These are phyloP conservation scores for Melinopterus prodromus DNA, from an alignment of 2,888 invertebrate species.

Conservation along the genomic window DNA sequence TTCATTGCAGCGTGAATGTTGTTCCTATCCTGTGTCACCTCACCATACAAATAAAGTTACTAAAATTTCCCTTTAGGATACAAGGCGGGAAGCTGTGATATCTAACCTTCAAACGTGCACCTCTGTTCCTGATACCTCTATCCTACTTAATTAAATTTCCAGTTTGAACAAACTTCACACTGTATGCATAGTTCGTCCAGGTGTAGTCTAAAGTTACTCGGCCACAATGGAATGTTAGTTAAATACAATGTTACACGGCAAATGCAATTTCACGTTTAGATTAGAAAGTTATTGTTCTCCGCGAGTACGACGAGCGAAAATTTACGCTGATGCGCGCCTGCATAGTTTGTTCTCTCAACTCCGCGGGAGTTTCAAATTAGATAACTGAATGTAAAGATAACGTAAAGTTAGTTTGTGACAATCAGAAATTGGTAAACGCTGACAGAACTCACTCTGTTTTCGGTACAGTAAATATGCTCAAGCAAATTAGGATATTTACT, in stretches of 20 bases:
- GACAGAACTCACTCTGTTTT: not conserved
- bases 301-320: not conserved
- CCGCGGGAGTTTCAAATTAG: not conserved
- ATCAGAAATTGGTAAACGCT: not conserved
- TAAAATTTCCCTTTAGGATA: not conserved
- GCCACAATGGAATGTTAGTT: constrained; percentile 4
- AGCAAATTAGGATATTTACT: too few relatives aligned
- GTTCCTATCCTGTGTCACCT: too few relatives aligned
- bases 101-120: not conserved
- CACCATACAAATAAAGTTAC: too few relatives aligned
- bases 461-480: not conserved
- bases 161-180: not conserved
- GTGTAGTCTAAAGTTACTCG: not conserved
- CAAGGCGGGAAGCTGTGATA: not conserved
- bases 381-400: not conserved
- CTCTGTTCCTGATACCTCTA: not conserved
- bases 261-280: constrained; percentile 4
- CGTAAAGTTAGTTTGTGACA: not conserved
- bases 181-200: not conserved
- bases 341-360: not conserved
- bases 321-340: not conserved
- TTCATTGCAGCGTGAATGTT: too few relatives aligned
- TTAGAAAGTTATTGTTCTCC: not conserved
- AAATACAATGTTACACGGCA: not conserved
- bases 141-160: not conserved